These are phyloP conservation scores for Eutrigla gurnardus DNA, from an alignment of 2,797 vertebrate genomes.

Conservation along the genomic window DNA sequence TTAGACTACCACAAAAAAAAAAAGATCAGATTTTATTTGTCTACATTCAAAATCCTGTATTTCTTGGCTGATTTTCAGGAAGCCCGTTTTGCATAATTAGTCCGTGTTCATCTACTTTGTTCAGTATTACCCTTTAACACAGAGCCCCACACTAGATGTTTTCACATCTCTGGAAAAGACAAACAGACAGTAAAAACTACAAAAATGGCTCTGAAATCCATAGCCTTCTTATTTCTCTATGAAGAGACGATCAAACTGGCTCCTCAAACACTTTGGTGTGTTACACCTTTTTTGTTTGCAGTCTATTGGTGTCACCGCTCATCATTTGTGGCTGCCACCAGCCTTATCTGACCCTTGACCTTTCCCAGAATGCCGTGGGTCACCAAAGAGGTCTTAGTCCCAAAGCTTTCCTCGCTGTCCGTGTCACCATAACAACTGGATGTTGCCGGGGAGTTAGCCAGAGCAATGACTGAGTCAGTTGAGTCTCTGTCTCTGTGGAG, in stretches of 20 bases:
- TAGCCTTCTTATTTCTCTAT: conserved; percentile 8
- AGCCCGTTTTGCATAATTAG: conserved; percentile 8
- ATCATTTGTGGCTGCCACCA: conserved; percentile 71
- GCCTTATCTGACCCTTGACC: conserved; percentile 79
- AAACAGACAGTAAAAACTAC: conserved; percentile 24
- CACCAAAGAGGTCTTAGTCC: conserved; percentile 67
- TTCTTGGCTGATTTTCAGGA: not conserved
- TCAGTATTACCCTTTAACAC: not conserved
- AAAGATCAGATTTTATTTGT: not conserved
- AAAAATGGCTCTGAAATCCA: conserved; percentile 3
- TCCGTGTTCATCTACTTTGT: not conserved
- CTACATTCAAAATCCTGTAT: not conserved
- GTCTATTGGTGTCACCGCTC: conserved; percentile 77
- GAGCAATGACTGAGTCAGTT: conserved; percentile 70
- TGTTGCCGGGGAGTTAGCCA: conserved; percentile 75
- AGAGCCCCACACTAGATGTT: conserved; percentile 19
- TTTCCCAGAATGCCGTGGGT: conserved; percentile 77
- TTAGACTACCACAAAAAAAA: not conserved
- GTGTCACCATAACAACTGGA: conserved; percentile 87
- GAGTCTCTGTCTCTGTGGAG: conserved; percentile 77
- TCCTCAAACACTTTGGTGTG: conserved; percentile 9
- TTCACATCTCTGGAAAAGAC: conserved; percentile 25
- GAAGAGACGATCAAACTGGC: not conserved
- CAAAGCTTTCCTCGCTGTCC: conserved; percentile 83
- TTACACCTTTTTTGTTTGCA: conserved; percentile 23